These are phyloP conservation scores for Aphodius sticticus DNA, from an alignment of 2,888 invertebrate genomes.

Conservation along the genomic window DNA sequence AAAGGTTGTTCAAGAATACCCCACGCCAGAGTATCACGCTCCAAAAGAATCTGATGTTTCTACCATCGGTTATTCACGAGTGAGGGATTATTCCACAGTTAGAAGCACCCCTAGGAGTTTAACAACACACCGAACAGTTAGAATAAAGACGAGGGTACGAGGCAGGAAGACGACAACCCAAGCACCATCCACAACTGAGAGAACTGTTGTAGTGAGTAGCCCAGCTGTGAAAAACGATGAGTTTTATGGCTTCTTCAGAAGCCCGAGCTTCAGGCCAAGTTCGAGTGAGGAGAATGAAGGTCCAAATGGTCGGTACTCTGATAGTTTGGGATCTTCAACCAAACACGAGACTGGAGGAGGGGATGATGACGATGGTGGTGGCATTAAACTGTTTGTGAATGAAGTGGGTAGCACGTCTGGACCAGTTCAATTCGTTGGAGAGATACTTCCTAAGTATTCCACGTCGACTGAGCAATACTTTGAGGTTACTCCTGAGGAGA, in stretches of 20 bases:
- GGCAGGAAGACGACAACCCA: constrained; percentile 42
- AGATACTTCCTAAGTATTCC: constrained; percentile 55
- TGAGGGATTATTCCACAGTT: background rate
- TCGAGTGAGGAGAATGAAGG: background rate
- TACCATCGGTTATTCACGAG: background rate
- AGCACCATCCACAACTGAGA: constrained; percentile 33
- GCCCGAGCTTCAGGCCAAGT: constrained; percentile 57
- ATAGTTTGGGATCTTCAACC: constrained; percentile 8
- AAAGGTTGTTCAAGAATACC: background rate
- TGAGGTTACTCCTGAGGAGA: constrained; percentile 36
- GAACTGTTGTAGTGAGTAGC: constrained; percentile 44
- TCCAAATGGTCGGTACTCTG: background rate
- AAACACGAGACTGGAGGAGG: constrained; percentile 18
- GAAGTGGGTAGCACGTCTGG: constrained; percentile 36
- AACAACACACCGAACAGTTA: background rate
- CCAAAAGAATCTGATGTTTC: background rate
- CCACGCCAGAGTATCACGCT: background rate
- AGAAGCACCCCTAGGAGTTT: background rate
- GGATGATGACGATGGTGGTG: constrained; percentile 30
- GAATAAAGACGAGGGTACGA: constrained; percentile 42
- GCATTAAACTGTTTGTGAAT: constrained; percentile 38
- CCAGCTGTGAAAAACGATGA: constrained; percentile 51
- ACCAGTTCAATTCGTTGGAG: constrained; percentile 52
- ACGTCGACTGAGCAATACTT: constrained; percentile 40
- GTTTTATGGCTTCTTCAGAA: constrained; percentile 63